Evolutionary conservation across 2,797 vertebrate genomes (phyloP).

Genomic region (Gallinago solitaria): DNA sequence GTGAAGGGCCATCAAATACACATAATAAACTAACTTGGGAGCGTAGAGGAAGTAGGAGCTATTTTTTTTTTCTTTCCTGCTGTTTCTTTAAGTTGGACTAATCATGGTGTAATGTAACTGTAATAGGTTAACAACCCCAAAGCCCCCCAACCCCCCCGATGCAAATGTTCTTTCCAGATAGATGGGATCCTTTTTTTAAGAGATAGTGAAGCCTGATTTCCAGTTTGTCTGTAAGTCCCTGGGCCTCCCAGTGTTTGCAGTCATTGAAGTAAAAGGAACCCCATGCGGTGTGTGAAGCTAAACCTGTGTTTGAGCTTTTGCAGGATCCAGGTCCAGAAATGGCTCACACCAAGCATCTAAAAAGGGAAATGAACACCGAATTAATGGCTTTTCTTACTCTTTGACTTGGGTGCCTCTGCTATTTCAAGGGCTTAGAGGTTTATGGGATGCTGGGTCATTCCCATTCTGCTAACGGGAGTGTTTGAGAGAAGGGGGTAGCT

Average conservation of each 20-base stretch:
- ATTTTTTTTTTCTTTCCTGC: neutral
- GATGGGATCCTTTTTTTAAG: neutral
- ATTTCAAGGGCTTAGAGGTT: conserved; percentile 21
- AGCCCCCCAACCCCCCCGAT: neutral
- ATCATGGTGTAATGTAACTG: conserved; percentile 22
- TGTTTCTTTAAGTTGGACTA: conserved; percentile 26
- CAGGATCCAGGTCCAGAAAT: neutral
- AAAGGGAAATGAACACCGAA: neutral
- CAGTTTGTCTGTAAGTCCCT: neutral
- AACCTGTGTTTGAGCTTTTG: neutral
- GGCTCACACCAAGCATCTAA: neutral
- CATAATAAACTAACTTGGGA: conserved; percentile 42
- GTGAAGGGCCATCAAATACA: conserved; percentile 51
- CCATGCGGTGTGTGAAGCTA: neutral
- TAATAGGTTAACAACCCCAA: neutral
- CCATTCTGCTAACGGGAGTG: conserved; percentile 22
- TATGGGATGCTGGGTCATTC: conserved; percentile 30
- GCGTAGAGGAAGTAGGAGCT: conserved; percentile 3
- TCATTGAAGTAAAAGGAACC: neutral
- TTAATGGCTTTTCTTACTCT: conserved; percentile 17
- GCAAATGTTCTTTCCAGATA: neutral
- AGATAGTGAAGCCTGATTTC: neutral
- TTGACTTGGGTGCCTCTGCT: neutral
- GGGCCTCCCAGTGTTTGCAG: neutral
- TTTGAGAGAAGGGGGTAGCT: neutral